Conservation (phyloP, 2,888 invertebrate genomes). For the Rambutsinella grinnellia region DNA sequence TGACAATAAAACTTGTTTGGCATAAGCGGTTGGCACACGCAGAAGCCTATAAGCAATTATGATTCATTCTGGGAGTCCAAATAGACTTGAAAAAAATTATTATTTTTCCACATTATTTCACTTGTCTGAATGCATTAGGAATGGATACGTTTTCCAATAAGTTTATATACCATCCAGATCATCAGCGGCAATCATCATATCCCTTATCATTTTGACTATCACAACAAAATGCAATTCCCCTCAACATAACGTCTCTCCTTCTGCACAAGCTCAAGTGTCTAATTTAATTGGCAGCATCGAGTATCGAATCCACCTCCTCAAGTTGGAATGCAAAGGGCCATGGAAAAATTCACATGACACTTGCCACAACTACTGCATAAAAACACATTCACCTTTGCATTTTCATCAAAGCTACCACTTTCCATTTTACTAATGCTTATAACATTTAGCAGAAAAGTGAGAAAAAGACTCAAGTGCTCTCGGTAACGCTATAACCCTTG, state of each 20-base stretch:
- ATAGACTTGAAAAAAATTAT: conserved; percentile 4
- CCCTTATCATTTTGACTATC: neutral
- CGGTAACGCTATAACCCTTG: neutral
- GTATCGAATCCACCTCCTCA: too few relatives aligned
- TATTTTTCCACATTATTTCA: conserved; percentile 1
- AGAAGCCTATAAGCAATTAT: too few relatives aligned
- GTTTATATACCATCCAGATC: too few relatives aligned
- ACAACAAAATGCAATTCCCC: too few relatives aligned
- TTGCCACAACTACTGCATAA: conserved; percentile 13
- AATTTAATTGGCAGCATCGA: conserved; percentile 48
- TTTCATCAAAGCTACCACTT: neutral
- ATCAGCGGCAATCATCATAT: too few relatives aligned
- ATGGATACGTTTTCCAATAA: neutral
- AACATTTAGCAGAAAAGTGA: too few relatives aligned
- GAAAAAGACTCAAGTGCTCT: too few relatives aligned
- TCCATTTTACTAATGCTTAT: too few relatives aligned
- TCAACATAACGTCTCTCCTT: too few relatives aligned
- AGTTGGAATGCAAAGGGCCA: conserved; percentile 49
- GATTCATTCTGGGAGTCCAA: neutral
- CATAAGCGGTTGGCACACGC: too few relatives aligned
- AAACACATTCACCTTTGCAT: conserved; percentile 4
- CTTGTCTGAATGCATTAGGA: conserved; percentile 1
- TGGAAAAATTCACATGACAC: conserved; percentile 49
- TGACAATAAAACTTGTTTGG: conserved; percentile 46
- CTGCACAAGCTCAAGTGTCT: conserved; percentile 19